Evolutionary conservation across 2,113 vertebrate genomes (phyloP), one percentile per base, ranked within the genome.

Genomic region (Hemiscyllium ocellatum): DNA sequence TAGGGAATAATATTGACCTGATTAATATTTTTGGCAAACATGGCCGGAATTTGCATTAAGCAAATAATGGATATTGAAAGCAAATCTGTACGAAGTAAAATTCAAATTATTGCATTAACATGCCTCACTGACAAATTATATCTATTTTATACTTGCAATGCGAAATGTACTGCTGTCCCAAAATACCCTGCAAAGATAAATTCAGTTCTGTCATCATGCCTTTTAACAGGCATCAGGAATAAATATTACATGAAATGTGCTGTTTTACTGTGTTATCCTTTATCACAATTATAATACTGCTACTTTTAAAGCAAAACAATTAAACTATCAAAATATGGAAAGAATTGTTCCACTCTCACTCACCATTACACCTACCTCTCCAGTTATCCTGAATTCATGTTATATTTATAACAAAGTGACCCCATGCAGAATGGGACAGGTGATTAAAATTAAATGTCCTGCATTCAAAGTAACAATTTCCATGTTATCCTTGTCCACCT

Each of bases 241-340:
- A 61, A 56, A 56, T 90, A 33, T 90, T 90, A 86, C 42, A 47
- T 37, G 37, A 86, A 47, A 86, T 42, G 83, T 86, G 83, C 83
- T 86, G 37, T 42, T 33, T 90, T 56, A 90, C 87, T 65, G 26
- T 61, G 61, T 13, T n/a, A 68, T 65, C 61, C n/a, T 42, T 37
- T 4, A 93, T 29, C 65, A 65, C 61, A 90, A 80, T 80, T 80
- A 91, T 91, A 91, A 91, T 66, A 91, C 89, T 93, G 89, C 19
- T 93, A 93, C 37, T 42, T 66, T 93, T 68, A 19, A 61, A 61
- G 61, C 17, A 65, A 61, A 89, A 47, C 8, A 10, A 37, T 13
- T 26, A 87, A 90, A 65, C 12, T 61, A 12, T 15, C 20, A 20
- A n/a, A 37, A 19, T 66, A 61, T 66, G 33, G 52, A 66, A 61